A percentile compares a stretch with the other conserved stretches of the same genome.
phyloP scores from a whole-genome alignment of 2,888 invertebrate species.

The Hecatera dysodea region DNA sequence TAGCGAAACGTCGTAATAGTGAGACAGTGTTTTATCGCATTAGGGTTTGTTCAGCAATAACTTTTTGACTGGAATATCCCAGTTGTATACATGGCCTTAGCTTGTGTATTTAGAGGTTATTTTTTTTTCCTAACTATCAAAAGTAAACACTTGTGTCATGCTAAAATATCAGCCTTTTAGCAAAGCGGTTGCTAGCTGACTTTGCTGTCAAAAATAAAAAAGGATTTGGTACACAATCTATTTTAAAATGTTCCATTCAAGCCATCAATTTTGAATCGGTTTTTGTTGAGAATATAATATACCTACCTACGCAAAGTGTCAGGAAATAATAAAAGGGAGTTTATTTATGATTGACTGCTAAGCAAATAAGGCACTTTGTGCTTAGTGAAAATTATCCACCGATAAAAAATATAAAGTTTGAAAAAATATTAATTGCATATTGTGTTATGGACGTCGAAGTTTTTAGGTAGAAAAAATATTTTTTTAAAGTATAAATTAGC shows the following conservation, averaged over 20 bases:
- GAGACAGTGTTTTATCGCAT: slow-evolving; percentile 28
- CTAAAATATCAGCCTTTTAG: background rate
- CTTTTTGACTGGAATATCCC: slow-evolving; percentile 20
- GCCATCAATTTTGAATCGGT: too few relatives aligned
- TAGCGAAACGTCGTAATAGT: slow-evolving; percentile 42
- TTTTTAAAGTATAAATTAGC: slow-evolving; percentile 1
- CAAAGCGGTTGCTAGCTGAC: too few relatives aligned
- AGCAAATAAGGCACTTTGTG: too few relatives aligned
- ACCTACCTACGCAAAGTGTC: too few relatives aligned
- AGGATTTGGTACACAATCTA: background rate
- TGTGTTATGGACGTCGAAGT: background rate
- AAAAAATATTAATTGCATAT: background rate
- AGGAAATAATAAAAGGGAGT: too few relatives aligned
- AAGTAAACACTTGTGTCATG: background rate
- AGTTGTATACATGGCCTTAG: slow-evolving; percentile 52
- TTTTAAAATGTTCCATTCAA: too few relatives aligned
- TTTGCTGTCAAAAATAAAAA: too few relatives aligned
- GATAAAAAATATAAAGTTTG: background rate
- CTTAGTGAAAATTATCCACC: too few relatives aligned
- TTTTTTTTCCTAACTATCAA: background rate
- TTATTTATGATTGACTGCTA: too few relatives aligned
- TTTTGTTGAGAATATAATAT: background rate
- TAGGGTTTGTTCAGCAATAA: slow-evolving; percentile 14
- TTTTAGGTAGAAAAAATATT: slow-evolving; percentile 3
- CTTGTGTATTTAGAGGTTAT: slow-evolving; percentile 11